Conservation (phyloP, 2,113 vertebrate species). For the Thunnus thynnus region DNA sequence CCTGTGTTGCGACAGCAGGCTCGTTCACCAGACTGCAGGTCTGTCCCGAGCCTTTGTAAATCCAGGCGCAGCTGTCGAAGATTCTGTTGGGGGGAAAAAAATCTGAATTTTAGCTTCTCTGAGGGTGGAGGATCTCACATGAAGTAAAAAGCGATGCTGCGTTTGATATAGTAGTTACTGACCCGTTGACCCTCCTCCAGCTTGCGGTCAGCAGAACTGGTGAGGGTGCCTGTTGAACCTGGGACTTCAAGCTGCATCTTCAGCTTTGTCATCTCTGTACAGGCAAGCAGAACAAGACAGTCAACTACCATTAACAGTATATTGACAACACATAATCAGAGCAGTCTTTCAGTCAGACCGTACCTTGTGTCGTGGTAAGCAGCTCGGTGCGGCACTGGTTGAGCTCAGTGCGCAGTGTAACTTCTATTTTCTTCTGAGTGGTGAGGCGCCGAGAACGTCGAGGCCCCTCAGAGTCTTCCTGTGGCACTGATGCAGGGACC, state of each 20-base stretch:
- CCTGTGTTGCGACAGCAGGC: conserved; percentile 95
- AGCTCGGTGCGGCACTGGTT: conserved; percentile 86
- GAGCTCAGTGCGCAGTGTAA: conserved; percentile 78
- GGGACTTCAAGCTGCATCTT: conserved; percentile 86
- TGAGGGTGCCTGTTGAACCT: conserved; percentile 83
- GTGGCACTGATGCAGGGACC: not conserved
- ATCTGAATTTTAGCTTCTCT: not conserved
- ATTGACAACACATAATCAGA: not conserved
- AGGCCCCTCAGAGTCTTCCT: conserved; percentile 41
- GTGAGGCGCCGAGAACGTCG: conserved; percentile 88
- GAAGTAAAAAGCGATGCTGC: not conserved
- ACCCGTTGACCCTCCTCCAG: conserved; percentile 95
- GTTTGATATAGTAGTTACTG: conserved; percentile 14
- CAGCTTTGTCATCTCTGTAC: conserved; percentile 88
- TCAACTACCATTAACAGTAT: not conserved
- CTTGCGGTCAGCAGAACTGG: conserved; percentile 90
- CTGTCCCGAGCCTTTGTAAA: conserved; percentile 86
- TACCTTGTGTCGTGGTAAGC: conserved; percentile 84
- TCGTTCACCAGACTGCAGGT: conserved; percentile 91
- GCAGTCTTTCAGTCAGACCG: not conserved
- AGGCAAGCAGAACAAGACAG: not conserved
- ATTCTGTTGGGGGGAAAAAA: conserved; percentile 81
- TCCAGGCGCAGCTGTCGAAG: conserved; percentile 89
- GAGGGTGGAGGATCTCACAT: not conserved
- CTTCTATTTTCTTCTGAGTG: conserved; percentile 58